phyloP scores from a whole-genome alignment of 2,888 invertebrate species.

The Hirudinaria manillensis region DNA sequence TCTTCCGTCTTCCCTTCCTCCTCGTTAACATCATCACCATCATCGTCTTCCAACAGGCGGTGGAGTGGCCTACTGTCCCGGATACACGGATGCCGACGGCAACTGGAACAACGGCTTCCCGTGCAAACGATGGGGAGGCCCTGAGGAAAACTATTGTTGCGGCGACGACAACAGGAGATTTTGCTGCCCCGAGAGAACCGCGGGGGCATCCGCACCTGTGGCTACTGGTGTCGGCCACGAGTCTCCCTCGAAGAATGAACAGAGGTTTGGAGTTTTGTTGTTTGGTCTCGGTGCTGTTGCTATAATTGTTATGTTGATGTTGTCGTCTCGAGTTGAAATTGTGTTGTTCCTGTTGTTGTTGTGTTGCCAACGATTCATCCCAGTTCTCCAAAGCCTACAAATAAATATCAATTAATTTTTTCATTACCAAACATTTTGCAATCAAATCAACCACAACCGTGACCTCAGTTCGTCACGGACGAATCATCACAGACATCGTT shows the following conservation, averaged over 20 bases:
- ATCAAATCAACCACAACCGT: no score
- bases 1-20: no score
- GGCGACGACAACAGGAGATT: constrained; percentile 33
- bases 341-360: not conserved
- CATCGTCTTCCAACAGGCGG: not conserved
- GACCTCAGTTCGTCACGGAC: no score
- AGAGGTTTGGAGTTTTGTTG: not conserved
- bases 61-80: constrained; percentile 35
- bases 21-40: not conserved
- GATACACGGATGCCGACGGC: constrained; percentile 38
- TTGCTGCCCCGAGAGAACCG: constrained; percentile 36
- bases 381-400: no score
- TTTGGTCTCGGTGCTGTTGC: not conserved
- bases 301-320: not conserved
- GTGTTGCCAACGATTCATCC: no score
- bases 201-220: not conserved
- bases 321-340: not conserved
- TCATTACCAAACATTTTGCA: no score
- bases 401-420: no score
- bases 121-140: constrained; percentile 38
- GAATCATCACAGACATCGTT: no score
- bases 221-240: not conserved
- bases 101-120: constrained; percentile 41
- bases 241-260: not conserved
- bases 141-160: constrained; percentile 34